Evolutionary conservation across 2,797 vertebrate genomes (phyloP).

Genomic region (Octomys mimax): DNA sequence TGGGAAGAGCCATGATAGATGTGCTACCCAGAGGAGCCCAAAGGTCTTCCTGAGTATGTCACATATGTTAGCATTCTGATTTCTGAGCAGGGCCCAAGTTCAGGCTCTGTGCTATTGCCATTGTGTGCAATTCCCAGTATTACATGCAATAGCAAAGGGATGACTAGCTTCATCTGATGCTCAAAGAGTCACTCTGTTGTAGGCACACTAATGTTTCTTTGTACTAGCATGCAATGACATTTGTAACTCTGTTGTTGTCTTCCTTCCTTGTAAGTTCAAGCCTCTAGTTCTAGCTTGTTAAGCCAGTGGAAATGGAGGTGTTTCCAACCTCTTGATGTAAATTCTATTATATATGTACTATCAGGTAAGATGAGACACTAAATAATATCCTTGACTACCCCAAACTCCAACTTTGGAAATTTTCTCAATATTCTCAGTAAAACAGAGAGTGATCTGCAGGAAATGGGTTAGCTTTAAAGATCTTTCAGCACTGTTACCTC

Average conservation of each 20-base stretch:
- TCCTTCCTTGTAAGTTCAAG: slow-evolving; percentile 16
- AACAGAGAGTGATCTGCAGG: background rate
- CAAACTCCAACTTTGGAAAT: background rate
- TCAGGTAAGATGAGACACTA: background rate
- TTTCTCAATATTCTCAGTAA: background rate
- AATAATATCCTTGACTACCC: background rate
- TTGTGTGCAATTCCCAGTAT: no score
- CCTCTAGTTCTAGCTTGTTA: background rate
- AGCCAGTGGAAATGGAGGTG: background rate
- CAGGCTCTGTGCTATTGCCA: background rate
- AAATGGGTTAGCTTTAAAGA: background rate
- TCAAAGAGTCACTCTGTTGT: background rate
- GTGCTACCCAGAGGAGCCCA: background rate
- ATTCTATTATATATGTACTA: background rate
- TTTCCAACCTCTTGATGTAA: slow-evolving; percentile 19
- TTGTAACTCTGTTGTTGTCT: background rate
- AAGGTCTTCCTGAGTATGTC: background rate
- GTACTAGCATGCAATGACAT: background rate
- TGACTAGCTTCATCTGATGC: background rate
- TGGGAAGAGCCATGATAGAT: background rate
- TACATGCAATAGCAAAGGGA: background rate
- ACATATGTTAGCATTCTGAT: slow-evolving; percentile 5
- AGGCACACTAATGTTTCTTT: background rate
- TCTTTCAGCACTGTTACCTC: background rate
- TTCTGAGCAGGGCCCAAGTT: slow-evolving; percentile 35